Evolutionary conservation across 2,797 vertebrate species (phyloP), one percentile per base, ranked within the genome.

Genomic region (Ammospiza maritima): DNA sequence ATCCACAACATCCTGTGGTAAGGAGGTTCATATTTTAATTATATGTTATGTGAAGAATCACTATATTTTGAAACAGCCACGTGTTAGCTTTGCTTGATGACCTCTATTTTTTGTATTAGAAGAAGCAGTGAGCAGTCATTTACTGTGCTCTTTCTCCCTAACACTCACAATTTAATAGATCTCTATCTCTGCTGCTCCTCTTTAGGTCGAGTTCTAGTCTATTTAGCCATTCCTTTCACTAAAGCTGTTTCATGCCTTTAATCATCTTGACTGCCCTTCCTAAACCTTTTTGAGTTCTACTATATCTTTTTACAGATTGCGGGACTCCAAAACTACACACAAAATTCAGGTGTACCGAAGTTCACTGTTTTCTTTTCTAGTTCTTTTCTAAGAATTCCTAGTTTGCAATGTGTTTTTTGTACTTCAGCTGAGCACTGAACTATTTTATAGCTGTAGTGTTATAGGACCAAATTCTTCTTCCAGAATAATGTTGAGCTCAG

Each of bases 1-100:
- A 85, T 65, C 30, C 45, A 74, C 72, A 91, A 85, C 53, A 94
- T 89, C 79, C 93, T 54, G 69, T 58, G 79, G 75, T 65, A 94
- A 85, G 58, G n/a, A 75, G 78, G 45, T 34, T 92, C 57, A 22
- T 48, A 50, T 85, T 85, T 91, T 94, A 94, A 88, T 95, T 92
- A 92, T 2, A 74, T 1, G 23, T 71, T 80, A 75, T 0, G 0
- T 40, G 54, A 85, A 91, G 65, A 88, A 96, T 77, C 25, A 16
- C 58, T 80, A 0, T 40, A 93, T 92, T 96, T 91, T 85, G 65
- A 83, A 88, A 79, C 1, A 9, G 72, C 50, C 83, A 72, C 0
- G 1, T 47, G 69, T 44, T 88, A 67, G 78, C 79, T 94, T 72
- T 66, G 56, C 57, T 88, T 83, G 69, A 80, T 74, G 87, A 90